phyloP scores from a whole-genome alignment of 1,140 invertebrate genomes.

The Cephus cinctus region DNA sequence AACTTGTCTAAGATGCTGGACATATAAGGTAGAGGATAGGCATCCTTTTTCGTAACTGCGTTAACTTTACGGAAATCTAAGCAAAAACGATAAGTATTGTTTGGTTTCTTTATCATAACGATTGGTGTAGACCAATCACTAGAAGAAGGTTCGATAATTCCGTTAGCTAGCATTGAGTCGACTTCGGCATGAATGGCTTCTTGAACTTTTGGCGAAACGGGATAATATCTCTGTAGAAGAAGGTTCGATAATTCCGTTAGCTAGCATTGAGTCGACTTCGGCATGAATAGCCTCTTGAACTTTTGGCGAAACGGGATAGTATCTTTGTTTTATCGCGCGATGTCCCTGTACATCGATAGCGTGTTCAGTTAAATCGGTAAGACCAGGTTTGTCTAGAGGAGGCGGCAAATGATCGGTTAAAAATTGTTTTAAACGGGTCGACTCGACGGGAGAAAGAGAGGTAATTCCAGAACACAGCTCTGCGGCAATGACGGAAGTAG shows the following conservation, averaged over 20 bases:
- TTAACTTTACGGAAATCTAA: conserved; percentile 42
- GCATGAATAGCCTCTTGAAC: background rate
- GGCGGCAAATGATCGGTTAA: background rate
- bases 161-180: conserved; percentile 24
- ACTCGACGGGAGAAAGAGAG: too few relatives aligned
- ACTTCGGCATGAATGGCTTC: conserved; percentile 14
- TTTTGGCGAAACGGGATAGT: too few relatives aligned
- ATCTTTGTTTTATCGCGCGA: too few relatives aligned
- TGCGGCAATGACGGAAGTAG: too few relatives aligned
- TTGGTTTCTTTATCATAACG: conserved; percentile 39
- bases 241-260: conserved; percentile 10
- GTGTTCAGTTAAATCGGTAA: too few relatives aligned
- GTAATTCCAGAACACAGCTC: too few relatives aligned
- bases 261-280: background rate
- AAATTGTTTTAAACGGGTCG: too few relatives aligned
- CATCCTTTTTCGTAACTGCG: too few relatives aligned
- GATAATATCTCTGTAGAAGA: conserved; percentile 4
- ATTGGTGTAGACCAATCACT: conserved; percentile 39
- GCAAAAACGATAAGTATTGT: conserved; percentile 34
- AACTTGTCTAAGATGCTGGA: background rate
- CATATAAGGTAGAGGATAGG: conserved; percentile 27
- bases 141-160: conserved; percentile 35
- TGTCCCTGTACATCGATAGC: too few relatives aligned
- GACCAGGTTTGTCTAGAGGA: background rate
- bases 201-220: too few relatives aligned